Base-by-base conservation (phyloP, 2,113 vertebrate genomes). In the Rostratula benghalensis region DNA sequence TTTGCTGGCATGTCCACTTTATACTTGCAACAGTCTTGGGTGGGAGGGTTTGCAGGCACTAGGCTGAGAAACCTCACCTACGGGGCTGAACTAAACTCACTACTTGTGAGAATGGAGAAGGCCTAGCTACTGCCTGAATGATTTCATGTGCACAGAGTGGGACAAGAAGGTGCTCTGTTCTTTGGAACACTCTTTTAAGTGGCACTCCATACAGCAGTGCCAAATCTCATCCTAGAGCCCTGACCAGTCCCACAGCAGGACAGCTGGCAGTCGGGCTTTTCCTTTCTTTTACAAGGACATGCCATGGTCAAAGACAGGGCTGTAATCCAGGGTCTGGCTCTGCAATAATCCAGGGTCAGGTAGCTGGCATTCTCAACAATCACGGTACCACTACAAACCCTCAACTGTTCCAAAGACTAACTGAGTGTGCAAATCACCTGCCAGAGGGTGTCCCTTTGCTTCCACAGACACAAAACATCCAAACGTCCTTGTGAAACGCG, bases 61-160 rank as follows among this genome's bases (percentile, higher is more conserved):
- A 67, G 31, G 13, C 15, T 74, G n/a, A 61, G 30, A 74, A 60
- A 7, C 15, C 18, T 46, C 37, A 19, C 17, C 16, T 46, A 33
- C 5, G 50, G 21, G 2, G 2, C 43, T 51, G 57, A 70, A 39
- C 21, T 14, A 9, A 71, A 25, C 6, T 51, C 16, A 25, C 10
- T 12, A 17, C 12, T 35, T 28, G 6, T 56, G 27, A 31, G 48
- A 57, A 56, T 30, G 31, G 11, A 18, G 39, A 54, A 60, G 19
- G 74, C 22, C 15, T 25, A 60, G 37, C 14, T 35, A 13, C 35
- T 21, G 9, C 15, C 39, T 56, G 39, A 12, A 10, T 0, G 0
- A 45, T 45, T 70, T 57, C 12, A 39, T 0, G 0, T 22, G 9
- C 33, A 27, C 7, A 5, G 54, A 57, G 20, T 0, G 0, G 31